Base-by-base conservation (phyloP, 1,140 invertebrate genomes). In the Leptinotarsa texana region DNA sequence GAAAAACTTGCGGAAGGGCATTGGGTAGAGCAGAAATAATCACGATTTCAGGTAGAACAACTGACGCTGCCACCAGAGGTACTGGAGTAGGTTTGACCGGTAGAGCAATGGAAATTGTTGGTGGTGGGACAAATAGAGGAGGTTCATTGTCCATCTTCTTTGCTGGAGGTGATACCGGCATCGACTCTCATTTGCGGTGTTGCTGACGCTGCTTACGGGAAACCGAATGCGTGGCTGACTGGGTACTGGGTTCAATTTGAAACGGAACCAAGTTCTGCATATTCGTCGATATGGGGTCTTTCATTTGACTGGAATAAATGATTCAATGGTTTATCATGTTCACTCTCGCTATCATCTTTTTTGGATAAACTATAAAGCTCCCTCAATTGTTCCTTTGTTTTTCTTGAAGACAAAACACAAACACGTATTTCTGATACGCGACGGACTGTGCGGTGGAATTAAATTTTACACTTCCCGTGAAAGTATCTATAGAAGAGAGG, bases 201-300 rank as follows among this genome's bases (percentile, higher is more conserved):
- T 93, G 92, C 76, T 93, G 91, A 0, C 96, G 82, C 96, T 98
- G 1, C 96, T 98, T 8, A 98, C 97, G 96, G 96, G 97, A 87
- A 97, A 99, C 83, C 96, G 94, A 49, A 96, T 88, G n/a, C 95
- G 88, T 47, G 98, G 87, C 81, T 96, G 94, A 27, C 94, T 90
- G 1, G 93, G 91, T 89, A 22, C 92, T 91, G 0, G 92, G 91
- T 88, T 94, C 90, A 27, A 93, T 90, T 27, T 95, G 94, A 13
- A 97, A 86, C 47, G 94, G 93, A 18, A 93, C 93, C 1, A 95
- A 92, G 86, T 96, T 95, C 89, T 92, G 90, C 81, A 98, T 97
- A 87, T 97, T 96, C 91, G 97, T 92, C 49, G 95, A 92, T 77
- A 97, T 97, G 18, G 87, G 91, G 92, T 80, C 92, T 89, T 81